Evolutionary conservation across 37 sponge, comb jelly and placozoan genomes (phyloP).

Genomic region (Oopsacas minuta): DNA sequence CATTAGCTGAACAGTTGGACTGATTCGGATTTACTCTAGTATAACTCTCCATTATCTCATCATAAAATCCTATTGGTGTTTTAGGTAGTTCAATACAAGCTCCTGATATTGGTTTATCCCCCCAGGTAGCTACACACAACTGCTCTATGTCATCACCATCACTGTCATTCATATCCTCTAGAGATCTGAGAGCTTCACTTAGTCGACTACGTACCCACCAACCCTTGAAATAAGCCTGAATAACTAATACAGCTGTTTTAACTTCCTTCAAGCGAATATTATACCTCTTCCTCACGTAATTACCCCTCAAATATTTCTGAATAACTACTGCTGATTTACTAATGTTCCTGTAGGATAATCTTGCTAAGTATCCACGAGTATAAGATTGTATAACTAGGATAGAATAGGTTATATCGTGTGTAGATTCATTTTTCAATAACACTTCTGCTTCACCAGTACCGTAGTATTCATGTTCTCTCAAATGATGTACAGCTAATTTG

Average conservation of each 20-base stretch:
- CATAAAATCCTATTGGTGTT: background rate
- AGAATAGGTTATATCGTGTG: background rate
- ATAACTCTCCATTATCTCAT: background rate
- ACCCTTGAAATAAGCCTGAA: background rate
- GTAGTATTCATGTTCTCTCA: background rate
- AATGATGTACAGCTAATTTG: background rate
- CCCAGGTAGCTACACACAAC: background rate
- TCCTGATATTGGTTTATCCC: background rate
- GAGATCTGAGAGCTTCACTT: background rate
- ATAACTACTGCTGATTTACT: background rate
- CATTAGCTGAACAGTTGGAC: background rate
- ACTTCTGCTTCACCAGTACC: background rate
- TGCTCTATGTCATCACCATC: background rate
- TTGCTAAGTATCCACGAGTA: background rate
- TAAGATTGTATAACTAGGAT: background rate
- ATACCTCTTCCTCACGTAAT: background rate
- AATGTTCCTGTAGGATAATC: background rate
- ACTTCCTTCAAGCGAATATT: background rate
- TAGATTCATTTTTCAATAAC: background rate
- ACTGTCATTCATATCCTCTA: background rate
- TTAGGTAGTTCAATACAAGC: background rate
- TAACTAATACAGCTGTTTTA: background rate
- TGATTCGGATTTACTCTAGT: background rate
- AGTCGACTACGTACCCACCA: background rate
- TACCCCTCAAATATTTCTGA: background rate